Conservation (phyloP, 2,113 vertebrate species). For the Tringa solitaria region DNA sequence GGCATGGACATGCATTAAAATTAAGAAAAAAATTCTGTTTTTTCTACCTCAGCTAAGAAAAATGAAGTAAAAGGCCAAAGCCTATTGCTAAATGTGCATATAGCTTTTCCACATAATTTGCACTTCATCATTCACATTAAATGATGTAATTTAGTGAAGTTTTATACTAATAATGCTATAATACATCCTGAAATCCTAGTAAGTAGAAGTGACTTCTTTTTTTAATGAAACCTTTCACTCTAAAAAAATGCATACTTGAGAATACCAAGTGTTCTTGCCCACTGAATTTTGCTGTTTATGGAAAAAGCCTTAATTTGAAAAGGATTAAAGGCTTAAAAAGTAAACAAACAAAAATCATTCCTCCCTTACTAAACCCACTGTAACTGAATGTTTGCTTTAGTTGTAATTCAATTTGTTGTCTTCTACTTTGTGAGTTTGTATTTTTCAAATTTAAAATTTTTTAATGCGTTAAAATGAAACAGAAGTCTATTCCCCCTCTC, state of each 20-base stretch:
- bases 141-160: not conserved
- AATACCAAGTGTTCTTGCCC: not conserved
- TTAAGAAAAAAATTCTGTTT: conserved; percentile 39
- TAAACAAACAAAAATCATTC: conserved; percentile 10
- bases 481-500: not conserved
- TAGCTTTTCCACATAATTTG: not conserved
- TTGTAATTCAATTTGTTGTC: not conserved
- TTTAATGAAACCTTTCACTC: not conserved
- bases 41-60: not conserved
- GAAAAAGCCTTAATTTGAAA: conserved; percentile 13
- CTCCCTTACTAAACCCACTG: not conserved
- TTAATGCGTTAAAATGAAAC: not conserved
- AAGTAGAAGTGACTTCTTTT: not conserved
- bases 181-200: not conserved
- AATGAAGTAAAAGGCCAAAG: not conserved
- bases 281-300: not conserved
- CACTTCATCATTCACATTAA: not conserved
- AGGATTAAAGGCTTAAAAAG: conserved; percentile 42
- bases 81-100: not conserved
- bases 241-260: not conserved
- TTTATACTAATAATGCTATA: not conserved
- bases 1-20: conserved; percentile 56
- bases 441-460: not conserved
- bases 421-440: not conserved
- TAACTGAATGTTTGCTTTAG: not conserved